These are phyloP conservation scores for Caenorhabditis sp. DNA, from an alignment of 2,888 invertebrate genomes.

Conservation along the genomic window DNA sequence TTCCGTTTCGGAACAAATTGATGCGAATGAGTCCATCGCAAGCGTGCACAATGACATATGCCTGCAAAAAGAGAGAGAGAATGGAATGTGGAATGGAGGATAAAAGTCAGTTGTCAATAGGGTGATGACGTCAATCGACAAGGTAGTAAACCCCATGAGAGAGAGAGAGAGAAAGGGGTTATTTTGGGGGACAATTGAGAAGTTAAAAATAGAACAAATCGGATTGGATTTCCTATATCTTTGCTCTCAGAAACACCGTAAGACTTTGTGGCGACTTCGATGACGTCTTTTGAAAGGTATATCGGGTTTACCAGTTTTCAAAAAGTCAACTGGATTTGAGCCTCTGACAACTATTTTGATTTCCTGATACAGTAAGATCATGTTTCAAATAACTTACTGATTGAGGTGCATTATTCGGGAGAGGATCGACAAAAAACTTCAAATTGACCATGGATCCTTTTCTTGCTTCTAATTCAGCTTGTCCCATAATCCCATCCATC, in stretches of 20 bases:
- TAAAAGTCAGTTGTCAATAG: slow-evolving; percentile 40
- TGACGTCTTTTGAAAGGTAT: background rate
- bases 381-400: slow-evolving; percentile 52
- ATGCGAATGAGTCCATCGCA: slow-evolving; percentile 76
- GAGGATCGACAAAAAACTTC: slow-evolving; percentile 59
- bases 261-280: slow-evolving; percentile 4
- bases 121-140: slow-evolving; percentile 61
- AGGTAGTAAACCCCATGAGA: slow-evolving; percentile 34
- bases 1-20: slow-evolving; percentile 73
- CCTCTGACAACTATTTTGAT: too few relatives aligned
- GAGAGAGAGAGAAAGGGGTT: slow-evolving; percentile 23
- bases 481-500: slow-evolving; percentile 49
- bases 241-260: slow-evolving; percentile 6
- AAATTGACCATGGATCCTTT: slow-evolving; percentile 65
- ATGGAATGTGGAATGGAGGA: slow-evolving; percentile 33
- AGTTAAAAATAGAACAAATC: slow-evolving; percentile 44
- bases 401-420: slow-evolving; percentile 39
- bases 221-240: slow-evolving; percentile 28
- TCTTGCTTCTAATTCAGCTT: slow-evolving; percentile 60
- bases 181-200: slow-evolving; percentile 41
- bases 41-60: slow-evolving; percentile 75
- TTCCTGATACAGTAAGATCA: too few relatives aligned
- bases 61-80: slow-evolving; percentile 66
- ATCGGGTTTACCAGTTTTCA: background rate
- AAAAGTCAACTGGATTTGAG: too few relatives aligned